phyloP scores from a whole-genome alignment of 2,113 vertebrate genomes.

The Sturnus vulgaris region DNA sequence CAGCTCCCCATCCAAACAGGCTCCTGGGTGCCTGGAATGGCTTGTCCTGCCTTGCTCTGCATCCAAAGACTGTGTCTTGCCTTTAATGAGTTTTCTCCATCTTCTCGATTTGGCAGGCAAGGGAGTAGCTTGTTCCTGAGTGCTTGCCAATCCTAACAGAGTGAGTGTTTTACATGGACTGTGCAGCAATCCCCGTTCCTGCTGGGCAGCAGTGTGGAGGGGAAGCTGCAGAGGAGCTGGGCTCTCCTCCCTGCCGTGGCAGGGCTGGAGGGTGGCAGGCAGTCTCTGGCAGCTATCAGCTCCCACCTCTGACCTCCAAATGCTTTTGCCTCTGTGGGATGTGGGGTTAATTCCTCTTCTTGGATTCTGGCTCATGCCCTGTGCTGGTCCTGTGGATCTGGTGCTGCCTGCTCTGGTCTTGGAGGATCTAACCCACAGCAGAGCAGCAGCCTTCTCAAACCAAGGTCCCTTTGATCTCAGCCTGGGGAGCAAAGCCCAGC shows the following conservation, averaged over 20 bases:
- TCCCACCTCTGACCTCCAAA: not conserved
- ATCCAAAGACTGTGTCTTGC: not conserved
- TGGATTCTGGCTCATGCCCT: not conserved
- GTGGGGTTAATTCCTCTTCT: not conserved
- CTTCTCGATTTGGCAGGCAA: not conserved
- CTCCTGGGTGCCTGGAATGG: not conserved
- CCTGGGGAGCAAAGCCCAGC: not conserved
- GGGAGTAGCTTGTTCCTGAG: not conserved
- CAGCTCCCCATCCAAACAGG: not conserved
- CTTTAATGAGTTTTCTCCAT: not conserved
- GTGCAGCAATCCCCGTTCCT: rapidly evolving
- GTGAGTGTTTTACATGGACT: not conserved
- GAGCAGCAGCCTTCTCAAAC: not conserved
- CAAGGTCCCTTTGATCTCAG: not conserved
- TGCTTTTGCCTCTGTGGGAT: not conserved
- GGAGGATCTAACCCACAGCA: not conserved
- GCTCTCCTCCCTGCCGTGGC: not conserved
- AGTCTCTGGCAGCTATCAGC: rapidly evolving
- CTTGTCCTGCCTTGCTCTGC: not conserved
- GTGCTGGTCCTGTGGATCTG: not conserved
- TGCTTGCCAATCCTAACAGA: not conserved
- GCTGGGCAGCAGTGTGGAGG: not conserved
- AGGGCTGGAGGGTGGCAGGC: not conserved
- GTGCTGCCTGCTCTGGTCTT: not conserved
- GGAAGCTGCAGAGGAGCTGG: not conserved